Percentiles rank a stretch among this genome's conserved stretches.
Evolutionary conservation across 2,888 invertebrate genomes (phyloP).

Genomic region (Acrobasis suavella): DNA sequence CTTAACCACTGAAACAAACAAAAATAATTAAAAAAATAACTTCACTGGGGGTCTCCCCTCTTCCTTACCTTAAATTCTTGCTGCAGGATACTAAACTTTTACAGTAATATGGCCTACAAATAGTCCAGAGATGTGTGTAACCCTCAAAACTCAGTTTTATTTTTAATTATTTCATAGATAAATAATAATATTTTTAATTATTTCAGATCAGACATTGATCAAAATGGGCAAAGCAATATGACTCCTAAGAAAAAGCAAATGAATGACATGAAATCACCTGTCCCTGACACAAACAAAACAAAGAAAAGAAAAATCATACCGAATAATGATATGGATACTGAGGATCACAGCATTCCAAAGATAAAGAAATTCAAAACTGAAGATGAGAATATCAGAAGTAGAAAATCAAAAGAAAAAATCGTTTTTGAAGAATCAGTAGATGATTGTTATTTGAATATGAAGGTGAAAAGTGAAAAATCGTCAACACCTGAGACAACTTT

Average conservation of each 20-base stretch:
- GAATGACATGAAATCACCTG: neutral
- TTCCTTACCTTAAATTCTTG: no score
- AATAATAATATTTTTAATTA: neutral
- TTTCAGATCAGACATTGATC: neutral
- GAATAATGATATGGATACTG: neutral
- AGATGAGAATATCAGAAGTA: conserved; percentile 19
- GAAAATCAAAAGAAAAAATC: conserved; percentile 21
- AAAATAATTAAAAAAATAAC: no score
- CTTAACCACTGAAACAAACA: no score
- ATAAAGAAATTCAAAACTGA: conserved; percentile 25
- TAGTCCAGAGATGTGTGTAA: no score
- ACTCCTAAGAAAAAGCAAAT: neutral
- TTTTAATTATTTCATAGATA: no score
- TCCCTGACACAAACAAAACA: neutral
- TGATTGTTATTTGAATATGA: neutral
- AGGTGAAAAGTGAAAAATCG: conserved; percentile 6
- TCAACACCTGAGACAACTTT: conserved; percentile 17
- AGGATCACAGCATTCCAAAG: conserved; percentile 21
- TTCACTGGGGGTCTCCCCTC: no score
- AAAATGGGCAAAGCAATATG: conserved; percentile 4
- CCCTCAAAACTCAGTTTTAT: no score
- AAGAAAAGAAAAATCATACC: conserved; percentile 5
- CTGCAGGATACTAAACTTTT: no score
- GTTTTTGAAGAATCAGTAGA: conserved; percentile 7
- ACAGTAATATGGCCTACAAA: no score